A percentile compares a stretch with the other conserved stretches of the same genome.
phyloP scores from a whole-genome alignment of 2,113 vertebrate genomes.

The Uria lomvia region DNA sequence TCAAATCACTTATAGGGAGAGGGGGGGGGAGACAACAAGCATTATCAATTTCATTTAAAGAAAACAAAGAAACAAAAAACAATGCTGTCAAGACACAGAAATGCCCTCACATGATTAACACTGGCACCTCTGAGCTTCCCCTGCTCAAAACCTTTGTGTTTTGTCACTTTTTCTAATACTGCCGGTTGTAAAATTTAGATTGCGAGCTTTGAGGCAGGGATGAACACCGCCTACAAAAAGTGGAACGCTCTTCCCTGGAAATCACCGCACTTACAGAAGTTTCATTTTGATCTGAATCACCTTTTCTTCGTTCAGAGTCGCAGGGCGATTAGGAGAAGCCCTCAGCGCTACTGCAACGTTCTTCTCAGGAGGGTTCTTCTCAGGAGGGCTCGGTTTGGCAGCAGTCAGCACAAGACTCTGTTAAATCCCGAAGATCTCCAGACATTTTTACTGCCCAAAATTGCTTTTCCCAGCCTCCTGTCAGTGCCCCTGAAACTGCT shows the following conservation, averaged over 20 bases:
- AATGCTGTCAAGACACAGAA: background rate
- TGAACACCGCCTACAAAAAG: rapidly evolving
- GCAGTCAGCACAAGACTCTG: background rate
- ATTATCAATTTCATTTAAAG: background rate
- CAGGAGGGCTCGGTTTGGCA: background rate
- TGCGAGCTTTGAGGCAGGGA: background rate
- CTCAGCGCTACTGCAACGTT: background rate
- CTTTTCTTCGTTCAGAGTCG: background rate
- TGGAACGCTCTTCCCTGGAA: background rate
- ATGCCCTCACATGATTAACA: background rate
- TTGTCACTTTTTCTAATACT: background rate
- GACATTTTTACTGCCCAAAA: background rate
- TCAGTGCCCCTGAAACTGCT: background rate
- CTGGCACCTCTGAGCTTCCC: background rate
- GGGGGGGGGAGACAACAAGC: background rate
- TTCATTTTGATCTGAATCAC: background rate
- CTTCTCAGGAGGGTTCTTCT: background rate
- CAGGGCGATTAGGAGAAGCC: rapidly evolving
- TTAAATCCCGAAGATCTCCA: background rate
- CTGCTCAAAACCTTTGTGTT: background rate
- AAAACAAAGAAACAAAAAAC: background rate
- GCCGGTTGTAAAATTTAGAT: rapidly evolving
- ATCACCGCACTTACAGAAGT: background rate
- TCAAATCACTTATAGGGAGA: background rate
- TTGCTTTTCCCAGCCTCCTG: background rate